These are phyloP conservation scores for Gambusia yucatana DNA, from an alignment of 2,797 vertebrate species.

Conservation along the genomic window DNA sequence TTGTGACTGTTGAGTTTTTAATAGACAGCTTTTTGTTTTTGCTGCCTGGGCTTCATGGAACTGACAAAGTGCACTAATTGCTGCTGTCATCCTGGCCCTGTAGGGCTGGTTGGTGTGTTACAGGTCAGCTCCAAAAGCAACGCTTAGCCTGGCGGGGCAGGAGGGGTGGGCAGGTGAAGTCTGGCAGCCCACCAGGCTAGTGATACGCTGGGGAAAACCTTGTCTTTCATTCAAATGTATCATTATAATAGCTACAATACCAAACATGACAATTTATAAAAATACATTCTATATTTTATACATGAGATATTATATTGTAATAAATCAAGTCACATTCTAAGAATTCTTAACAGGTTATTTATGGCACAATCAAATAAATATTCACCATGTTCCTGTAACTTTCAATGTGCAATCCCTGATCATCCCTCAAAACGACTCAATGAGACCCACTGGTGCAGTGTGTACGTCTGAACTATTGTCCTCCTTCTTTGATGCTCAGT, in stretches of 20 bases:
- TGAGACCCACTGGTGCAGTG: constrained; percentile 9
- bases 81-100: too few species aligned
- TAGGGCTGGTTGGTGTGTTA: too few species aligned
- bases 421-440: constrained; percentile 4
- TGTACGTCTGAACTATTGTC: constrained; percentile 45
- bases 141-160: too few species aligned
- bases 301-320: background rate
- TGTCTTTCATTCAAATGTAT: background rate
- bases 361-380: background rate
- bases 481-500: constrained; percentile 38
- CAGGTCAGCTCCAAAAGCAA: too few species aligned
- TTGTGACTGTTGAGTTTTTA: too few species aligned
- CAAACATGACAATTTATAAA: background rate
- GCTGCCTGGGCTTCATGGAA: too few species aligned
- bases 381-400: background rate
- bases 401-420: background rate
- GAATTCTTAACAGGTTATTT: background rate
- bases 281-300: too few species aligned
- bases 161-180: too few species aligned
- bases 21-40: too few species aligned
- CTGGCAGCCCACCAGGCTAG: too few species aligned
- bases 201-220: too few species aligned
- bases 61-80: too few species aligned
- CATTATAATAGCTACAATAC: background rate
- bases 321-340: background rate